Evolutionary conservation across 2,888 invertebrate genomes (phyloP), one percentile per base, ranked within the genome.

Genomic region (Stomorhina lunata): DNA sequence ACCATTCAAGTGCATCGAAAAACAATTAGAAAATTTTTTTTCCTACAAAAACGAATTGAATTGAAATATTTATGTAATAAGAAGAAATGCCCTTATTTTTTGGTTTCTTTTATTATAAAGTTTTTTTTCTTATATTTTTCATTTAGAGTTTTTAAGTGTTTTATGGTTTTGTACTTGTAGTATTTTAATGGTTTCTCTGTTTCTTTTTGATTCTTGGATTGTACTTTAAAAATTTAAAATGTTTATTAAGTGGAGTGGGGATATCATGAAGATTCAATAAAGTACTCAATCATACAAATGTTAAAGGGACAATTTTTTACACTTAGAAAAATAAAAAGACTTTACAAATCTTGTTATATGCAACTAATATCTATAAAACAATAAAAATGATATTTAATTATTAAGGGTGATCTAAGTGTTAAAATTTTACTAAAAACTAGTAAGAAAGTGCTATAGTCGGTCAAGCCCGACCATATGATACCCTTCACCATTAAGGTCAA

Each of bases 1-100:
- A 57, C 66, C 76, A 84, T 77, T 84, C 81, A 84, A 83, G 84
- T 84, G 84, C 81, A 83, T 53, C 81, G 80, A 71, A 83, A 83
- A 83, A 69, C 80, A 80, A 83, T 81, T 81, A 78, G 77, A 79
- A 66, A 69, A 76, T 72, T 73, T 80, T 25, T 37, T 81, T 69
- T 59, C 17, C n/a, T n/a, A n/a, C n/a, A n/a, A n/a, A n/a, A n/a
- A n/a, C n/a, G 53, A 53, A 80, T 48, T 25, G 40, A 59, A 66
- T 48, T 72, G 34, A 48, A 57, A 59, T 40, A 10, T n/a, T n/a
- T n/a, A n/a, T 15, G 32, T 17, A 57, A 17, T 57, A 12, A 43
- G 12, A 50, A 25, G 53, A 50, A 45, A 17, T 59, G 53, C 9
- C 40, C 57, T 73, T 75, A 17, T 71, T 27, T 10, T 27, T 40